Percentiles rank a stretch among this genome's conserved stretches.
phyloP scores from a whole-genome alignment of 2,888 invertebrate species.

The Tipula lateralis region DNA sequence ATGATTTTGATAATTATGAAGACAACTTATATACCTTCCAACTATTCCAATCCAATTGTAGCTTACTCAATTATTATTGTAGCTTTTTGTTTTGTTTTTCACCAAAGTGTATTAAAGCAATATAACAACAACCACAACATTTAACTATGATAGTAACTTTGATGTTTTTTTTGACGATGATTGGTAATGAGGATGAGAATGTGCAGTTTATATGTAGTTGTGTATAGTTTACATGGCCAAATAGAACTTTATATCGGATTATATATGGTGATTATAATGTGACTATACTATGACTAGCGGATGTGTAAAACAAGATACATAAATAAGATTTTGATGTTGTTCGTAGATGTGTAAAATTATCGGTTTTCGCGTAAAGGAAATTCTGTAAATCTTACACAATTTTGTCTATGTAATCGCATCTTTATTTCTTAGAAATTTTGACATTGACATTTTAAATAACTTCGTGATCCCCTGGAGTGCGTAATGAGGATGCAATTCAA shows the following conservation, averaged over 20 bases:
- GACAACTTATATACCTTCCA: slow-evolving; percentile 25
- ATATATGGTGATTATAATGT: neutral
- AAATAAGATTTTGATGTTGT: neutral
- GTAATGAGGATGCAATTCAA: neutral
- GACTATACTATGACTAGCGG: neutral
- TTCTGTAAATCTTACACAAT: neutral
- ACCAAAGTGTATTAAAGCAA: neutral
- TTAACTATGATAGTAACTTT: neutral
- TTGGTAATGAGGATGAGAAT: neutral
- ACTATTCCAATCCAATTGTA: neutral
- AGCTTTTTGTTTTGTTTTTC: neutral
- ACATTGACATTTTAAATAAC: neutral
- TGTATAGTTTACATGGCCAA: neutral
- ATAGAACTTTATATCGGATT: slow-evolving; percentile 5
- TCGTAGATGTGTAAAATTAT: neutral
- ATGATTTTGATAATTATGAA: slow-evolving; percentile 28
- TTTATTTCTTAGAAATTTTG: neutral
- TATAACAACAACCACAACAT: neutral
- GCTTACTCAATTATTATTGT: neutral
- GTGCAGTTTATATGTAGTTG: neutral
- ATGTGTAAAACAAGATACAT: neutral
- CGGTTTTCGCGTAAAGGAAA: neutral
- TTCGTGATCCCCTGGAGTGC: neutral
- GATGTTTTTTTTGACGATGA: neutral
- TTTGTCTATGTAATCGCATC: neutral